phyloP scores from a whole-genome alignment of 1,140 invertebrate species.

The Euura lappo region DNA sequence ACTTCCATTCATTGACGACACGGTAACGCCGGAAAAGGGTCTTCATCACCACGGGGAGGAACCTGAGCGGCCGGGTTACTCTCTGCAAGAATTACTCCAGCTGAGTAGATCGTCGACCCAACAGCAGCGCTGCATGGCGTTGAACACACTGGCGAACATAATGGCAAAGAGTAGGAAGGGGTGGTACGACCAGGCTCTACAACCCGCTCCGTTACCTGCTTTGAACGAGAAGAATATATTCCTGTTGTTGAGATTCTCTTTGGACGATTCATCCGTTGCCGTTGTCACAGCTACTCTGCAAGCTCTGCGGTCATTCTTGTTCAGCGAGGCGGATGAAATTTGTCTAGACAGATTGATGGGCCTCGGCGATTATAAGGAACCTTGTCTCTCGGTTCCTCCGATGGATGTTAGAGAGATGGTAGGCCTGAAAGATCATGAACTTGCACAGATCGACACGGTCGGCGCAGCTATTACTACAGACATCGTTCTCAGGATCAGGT shows the following conservation, averaged over 20 bases:
- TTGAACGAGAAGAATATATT: constrained; percentile 71
- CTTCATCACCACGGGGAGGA: constrained; percentile 93
- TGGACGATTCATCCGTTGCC: constrained; percentile 81
- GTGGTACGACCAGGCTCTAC: constrained; percentile 72
- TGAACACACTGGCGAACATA: constrained; percentile 81
- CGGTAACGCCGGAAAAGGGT: constrained; percentile 65
- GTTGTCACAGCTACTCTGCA: constrained; percentile 75
- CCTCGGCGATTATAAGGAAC: constrained; percentile 62
- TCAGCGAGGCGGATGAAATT: constrained; percentile 79
- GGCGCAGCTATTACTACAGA: constrained; percentile 78
- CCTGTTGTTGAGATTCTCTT: constrained; percentile 80
- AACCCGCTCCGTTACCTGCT: constrained; percentile 60
- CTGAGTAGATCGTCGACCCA: constrained; percentile 70
- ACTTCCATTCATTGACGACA: constrained; percentile 71
- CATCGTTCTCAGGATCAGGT: constrained; percentile 74
- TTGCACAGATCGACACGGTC: constrained; percentile 78
- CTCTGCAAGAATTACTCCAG: constrained; percentile 84
- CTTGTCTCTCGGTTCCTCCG: constrained; percentile 65
- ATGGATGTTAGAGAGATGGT: constrained; percentile 68
- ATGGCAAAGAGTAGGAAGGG: constrained; percentile 75
- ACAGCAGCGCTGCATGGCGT: constrained; percentile 81
- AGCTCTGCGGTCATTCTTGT: constrained; percentile 75
- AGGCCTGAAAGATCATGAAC: constrained; percentile 82
- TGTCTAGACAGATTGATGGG: constrained; percentile 73
- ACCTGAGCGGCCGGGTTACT: constrained; percentile 87